A percentile compares a stretch with the other conserved stretches of the same genome.
phyloP scores from a whole-genome alignment of 2,888 invertebrate genomes.

The Dermolepida albohirtum region DNA sequence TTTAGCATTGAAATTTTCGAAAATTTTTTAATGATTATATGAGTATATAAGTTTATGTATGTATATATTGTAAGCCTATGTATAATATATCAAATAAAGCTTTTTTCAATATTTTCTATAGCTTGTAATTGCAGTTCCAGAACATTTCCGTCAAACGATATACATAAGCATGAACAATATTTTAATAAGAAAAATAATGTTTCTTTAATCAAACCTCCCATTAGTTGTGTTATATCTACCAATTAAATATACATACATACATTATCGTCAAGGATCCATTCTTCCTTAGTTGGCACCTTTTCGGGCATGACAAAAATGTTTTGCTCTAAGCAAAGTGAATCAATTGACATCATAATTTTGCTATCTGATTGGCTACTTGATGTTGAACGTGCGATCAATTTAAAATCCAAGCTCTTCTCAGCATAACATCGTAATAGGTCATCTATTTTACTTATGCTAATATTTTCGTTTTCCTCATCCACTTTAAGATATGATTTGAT shows the following conservation, averaged over 20 bases:
- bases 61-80: no score
- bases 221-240: no score
- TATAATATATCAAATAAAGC: no score
- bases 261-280: constrained; percentile 85
- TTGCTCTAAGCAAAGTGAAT: constrained; percentile 71
- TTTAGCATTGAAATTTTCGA: no score
- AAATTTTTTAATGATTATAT: no score
- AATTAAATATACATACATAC: constrained; percentile 50
- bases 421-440: constrained; percentile 79
- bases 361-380: constrained; percentile 67
- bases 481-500: constrained; percentile 69
- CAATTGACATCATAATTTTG: constrained; percentile 72
- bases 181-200: no score
- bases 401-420: constrained; percentile 82
- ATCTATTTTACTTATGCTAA: constrained; percentile 75
- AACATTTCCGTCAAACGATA: no score
- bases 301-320: constrained; percentile 81
- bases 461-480: constrained; percentile 73
- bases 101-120: no score
- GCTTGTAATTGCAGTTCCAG: no score
- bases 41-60: no score
- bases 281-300: constrained; percentile 78
- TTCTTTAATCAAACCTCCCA: no score
- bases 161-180: no score
- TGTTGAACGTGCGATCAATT: constrained; percentile 64